These are phyloP conservation scores for Napeogenes inachia DNA, from an alignment of 2,888 invertebrate genomes.

Conservation along the genomic window DNA sequence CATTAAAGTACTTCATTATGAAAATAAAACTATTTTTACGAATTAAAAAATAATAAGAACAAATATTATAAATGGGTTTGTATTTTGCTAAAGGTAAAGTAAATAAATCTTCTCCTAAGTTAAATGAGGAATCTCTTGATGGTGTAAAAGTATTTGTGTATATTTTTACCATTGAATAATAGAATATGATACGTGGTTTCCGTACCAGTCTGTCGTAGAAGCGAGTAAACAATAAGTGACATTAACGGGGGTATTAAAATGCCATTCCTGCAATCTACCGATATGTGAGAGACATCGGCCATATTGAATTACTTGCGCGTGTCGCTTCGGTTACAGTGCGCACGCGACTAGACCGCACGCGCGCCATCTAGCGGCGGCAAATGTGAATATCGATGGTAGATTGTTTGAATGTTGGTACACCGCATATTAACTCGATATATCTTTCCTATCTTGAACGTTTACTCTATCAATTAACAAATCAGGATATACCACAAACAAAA, in stretches of 20 bases:
- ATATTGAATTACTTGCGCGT: constrained; percentile 75
- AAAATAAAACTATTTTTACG: too few relatives aligned
- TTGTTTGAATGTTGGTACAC: constrained; percentile 26
- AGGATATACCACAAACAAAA: too few relatives aligned
- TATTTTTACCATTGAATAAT: constrained; percentile 9
- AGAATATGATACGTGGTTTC: constrained; percentile 44
- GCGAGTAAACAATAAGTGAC: constrained; percentile 73
- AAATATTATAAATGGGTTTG: too few relatives aligned
- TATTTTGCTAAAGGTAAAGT: too few relatives aligned
- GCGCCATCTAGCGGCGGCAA: constrained; percentile 63
- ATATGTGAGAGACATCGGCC: constrained; percentile 65
- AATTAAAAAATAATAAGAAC: too few relatives aligned
- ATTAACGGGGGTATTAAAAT: constrained; percentile 72
- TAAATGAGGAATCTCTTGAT: too few relatives aligned
- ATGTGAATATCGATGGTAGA: constrained; percentile 47
- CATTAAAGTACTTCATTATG: too few relatives aligned
- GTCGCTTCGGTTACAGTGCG: constrained; percentile 74
- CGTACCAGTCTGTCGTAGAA: constrained; percentile 51
- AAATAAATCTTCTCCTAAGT: too few relatives aligned
- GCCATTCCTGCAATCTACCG: constrained; percentile 71
- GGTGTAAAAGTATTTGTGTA: neutral
- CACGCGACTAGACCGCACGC: constrained; percentile 76
- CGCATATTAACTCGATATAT: constrained; percentile 14
- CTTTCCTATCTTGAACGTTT: too few relatives aligned
- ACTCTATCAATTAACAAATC: too few relatives aligned